A percentile compares a stretch with the other conserved stretches of the same genome.
Evolutionary conservation across 2,113 vertebrate species (phyloP).

Genomic region (Neoarius graeffei): DNA sequence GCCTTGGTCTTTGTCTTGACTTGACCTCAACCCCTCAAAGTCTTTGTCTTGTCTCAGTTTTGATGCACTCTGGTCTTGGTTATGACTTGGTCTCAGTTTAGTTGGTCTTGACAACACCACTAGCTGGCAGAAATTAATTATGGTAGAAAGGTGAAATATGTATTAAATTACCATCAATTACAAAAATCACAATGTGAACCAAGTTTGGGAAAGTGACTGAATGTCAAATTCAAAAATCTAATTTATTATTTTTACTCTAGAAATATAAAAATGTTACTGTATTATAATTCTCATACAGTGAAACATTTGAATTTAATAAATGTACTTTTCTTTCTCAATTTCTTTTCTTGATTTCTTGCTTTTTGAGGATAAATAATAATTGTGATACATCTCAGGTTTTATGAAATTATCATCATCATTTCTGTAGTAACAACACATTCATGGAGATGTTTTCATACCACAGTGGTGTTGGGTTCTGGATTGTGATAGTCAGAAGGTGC

Average conservation of each 20-base stretch:
- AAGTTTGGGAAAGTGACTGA: background rate
- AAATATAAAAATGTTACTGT: background rate
- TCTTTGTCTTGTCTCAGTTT: too few species aligned
- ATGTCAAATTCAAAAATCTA: background rate
- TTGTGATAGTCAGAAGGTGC: background rate
- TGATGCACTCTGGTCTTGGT: too few species aligned
- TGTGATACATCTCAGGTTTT: background rate
- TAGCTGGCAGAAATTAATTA: background rate
- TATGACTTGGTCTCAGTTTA: too few species aligned
- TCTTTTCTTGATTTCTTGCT: background rate
- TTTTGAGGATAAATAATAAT: background rate
- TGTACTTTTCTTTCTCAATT: background rate
- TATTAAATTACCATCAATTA: background rate
- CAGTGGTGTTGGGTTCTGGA: background rate
- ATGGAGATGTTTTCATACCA: background rate
- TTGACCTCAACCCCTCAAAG: too few species aligned
- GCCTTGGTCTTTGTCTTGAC: too few species aligned
- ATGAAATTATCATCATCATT: background rate
- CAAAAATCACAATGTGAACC: background rate
- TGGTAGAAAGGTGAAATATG: background rate
- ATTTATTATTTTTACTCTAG: background rate
- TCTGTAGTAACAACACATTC: background rate
- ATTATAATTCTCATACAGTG: background rate
- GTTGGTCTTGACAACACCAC: too few species aligned
- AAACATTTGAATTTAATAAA: background rate